Evolutionary conservation across 2,888 invertebrate genomes (phyloP), one percentile per base, ranked within the genome.

Genomic region (Eristalis intricaria): DNA sequence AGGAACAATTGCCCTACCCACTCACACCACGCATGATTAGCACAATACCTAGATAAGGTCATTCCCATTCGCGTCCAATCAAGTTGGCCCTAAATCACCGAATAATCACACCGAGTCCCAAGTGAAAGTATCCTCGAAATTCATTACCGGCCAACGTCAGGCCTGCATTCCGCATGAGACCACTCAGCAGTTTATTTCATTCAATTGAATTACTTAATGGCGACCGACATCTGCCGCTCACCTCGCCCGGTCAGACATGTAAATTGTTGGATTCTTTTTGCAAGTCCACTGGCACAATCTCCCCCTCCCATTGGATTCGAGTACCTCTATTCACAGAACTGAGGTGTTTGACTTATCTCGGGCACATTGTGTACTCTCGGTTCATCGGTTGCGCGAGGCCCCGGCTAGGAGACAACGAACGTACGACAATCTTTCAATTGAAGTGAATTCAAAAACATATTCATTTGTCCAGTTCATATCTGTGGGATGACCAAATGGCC

Each of bases 181-280:
- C 85, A 85, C 77, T 85, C 73, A 64, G 29, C 60, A 82, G 64
- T 74, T 82, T 74, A 86, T 86, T 60, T 35, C 50, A 71, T 86
- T 83, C 74, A 86, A 86, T 86, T 86, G 75, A 86, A 86, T 86
- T 86, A 86, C 78, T 86, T 78, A 83, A 83, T 78, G 58, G 74
- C 64, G n/a, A 43, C 64, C 10, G 58, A 76, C 60, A 13, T 60
- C 11, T 50, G 19, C 50, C 19, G 8, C 8, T 50, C 78, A 26
- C 26, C 74, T 70, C 40, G 65, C 56, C 60, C 70, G 29, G 35
- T 65, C 70, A 76, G 11, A 61, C 10, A 32, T 70, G 29, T 61
- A 50, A 1, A 10, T 60, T 66, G 19, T 22, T 4, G 19, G 15
- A 8, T 32, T 23, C 32, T 40, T 75, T 84, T 80, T 84, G 81